These are phyloP conservation scores for Indri indri DNA, from an alignment of 2,113 vertebrate species.

Conservation along the genomic window DNA sequence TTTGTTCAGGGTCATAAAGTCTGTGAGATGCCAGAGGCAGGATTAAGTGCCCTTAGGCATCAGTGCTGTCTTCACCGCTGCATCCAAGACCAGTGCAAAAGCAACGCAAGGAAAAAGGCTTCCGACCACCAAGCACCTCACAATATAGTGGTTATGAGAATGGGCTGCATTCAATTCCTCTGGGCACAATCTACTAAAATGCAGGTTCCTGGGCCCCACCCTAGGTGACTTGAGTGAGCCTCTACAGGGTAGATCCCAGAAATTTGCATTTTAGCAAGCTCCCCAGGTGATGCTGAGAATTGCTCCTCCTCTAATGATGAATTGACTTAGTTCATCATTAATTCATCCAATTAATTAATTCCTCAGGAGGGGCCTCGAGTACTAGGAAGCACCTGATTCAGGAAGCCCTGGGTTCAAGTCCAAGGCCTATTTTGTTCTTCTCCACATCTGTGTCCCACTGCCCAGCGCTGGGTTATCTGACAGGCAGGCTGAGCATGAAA, in stretches of 20 bases:
- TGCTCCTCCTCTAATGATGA: no score
- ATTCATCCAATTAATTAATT: not conserved
- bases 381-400: not conserved
- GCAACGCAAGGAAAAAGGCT: not conserved
- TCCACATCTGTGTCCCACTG: not conserved
- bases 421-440: not conserved
- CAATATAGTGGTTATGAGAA: rapidly evolving
- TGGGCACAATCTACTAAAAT: not conserved
- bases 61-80: rapidly evolving
- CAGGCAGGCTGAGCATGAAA: not conserved
- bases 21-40: not conserved
- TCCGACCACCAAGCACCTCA: rapidly evolving
- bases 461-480: not conserved
- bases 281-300: not conserved
- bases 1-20: not conserved
- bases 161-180: not conserved
- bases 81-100: not conserved
- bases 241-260: not conserved
- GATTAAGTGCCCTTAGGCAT: not conserved
- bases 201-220: not conserved
- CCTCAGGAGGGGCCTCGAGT: not conserved
- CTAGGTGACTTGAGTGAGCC: not conserved
- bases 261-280: not conserved
- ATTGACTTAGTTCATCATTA: not conserved
- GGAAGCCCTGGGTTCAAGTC: not conserved